These are phyloP conservation scores for Epistrophe eligans DNA, from an alignment of 2,888 invertebrate genomes.

Conservation along the genomic window DNA sequence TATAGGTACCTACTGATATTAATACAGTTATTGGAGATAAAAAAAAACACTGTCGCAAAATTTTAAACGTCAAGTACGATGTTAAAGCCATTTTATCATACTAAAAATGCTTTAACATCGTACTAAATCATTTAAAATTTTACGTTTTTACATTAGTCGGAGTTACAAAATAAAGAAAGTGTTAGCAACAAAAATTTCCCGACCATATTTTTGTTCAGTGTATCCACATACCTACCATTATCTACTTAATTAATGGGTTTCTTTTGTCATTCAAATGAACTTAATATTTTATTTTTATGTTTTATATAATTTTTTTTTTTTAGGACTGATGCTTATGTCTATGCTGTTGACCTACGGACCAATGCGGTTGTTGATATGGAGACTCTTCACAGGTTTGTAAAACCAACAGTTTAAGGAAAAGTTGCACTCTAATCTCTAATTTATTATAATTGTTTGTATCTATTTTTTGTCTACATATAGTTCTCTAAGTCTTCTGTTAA, in stretches of 20 bases:
- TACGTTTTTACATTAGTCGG: no score
- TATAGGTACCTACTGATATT: no score
- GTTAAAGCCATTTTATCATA: no score
- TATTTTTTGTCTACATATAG: conserved; percentile 84
- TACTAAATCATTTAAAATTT: no score
- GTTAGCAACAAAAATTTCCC: no score
- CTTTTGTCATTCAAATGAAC: conserved; percentile 41
- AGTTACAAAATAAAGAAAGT: no score
- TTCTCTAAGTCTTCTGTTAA: conserved; percentile 84
- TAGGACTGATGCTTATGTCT: conserved; percentile 94
- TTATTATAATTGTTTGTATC: neutral
- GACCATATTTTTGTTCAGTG: neutral
- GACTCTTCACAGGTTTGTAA: conserved; percentile 88
- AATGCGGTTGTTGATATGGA: conserved; percentile 93
- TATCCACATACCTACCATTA: no score
- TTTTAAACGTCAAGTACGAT: no score
- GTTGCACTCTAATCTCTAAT: neutral
- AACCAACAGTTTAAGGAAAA: conserved; percentile 26
- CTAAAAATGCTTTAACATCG: no score
- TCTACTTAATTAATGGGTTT: neutral
- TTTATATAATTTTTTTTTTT: conserved; percentile 79
- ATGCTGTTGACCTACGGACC: conserved; percentile 92
- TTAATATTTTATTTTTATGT: neutral
- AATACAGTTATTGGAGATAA: no score
- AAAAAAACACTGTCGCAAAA: no score